Base-by-base conservation (phyloP, 2,888 invertebrate genomes). In the Cataglyphis livida region DNA sequence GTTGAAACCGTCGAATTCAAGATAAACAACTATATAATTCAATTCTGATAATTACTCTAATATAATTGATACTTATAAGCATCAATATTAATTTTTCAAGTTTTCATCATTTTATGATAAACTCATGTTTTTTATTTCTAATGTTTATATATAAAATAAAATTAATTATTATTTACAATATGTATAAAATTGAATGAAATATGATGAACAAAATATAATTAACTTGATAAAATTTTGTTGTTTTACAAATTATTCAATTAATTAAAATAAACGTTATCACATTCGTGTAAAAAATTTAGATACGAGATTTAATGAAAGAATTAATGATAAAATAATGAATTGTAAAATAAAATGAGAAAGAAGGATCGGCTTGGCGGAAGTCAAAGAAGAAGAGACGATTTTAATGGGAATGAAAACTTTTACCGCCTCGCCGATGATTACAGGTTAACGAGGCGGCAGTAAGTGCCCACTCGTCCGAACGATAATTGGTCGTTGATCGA, bases 401-500 rank as follows among this genome's bases (percentile, higher is more conserved):
- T 85, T 73, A 79, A 88, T 84, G 64, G 88, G 84, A 84, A 86
- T 86, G 86, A 86, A 78, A 88, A 88, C 59, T 86, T 88, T 88
- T 85, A 88, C 68, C 88, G 75, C 54, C 54, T 71, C 51, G 48
- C 66, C 75, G 84, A 89, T 85, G 87, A 87, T 87, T 84, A 83
- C 81, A 74, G 68, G 82, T 87, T 89, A 88, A 88, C 89, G 84
- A 88, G 89, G 81, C 84, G 82, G 79, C 81, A 41, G 81, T 86
- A 87, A 85, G 70, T 82, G 71, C 65, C 62, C 74, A 75, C 74
- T 88, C 87, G 76, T 87, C 85, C 85, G 61, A 75, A 84, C 83
- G 83, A 87, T 87, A 88, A 88, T 87, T 85, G 89, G 75, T 85
- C 78, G 75, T 61, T 82, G 85, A 88, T 87, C 89, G 87, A 88